Evolutionary conservation across 2,888 invertebrate species (phyloP).

Genomic region (Meandrusa payeni): DNA sequence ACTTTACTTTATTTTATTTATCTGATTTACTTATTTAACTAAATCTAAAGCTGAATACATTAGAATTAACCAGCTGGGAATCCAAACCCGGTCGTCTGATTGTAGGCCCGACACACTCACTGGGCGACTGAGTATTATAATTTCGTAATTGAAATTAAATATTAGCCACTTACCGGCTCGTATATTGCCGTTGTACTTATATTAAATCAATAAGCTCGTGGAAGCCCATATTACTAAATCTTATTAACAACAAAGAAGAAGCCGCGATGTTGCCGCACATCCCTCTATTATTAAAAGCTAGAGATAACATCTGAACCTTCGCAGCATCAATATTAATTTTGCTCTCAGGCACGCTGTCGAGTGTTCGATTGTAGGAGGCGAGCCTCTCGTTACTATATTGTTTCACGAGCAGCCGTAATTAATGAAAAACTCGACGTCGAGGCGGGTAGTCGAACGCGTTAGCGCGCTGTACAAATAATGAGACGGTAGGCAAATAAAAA

Average conservation of each 20-base stretch:
- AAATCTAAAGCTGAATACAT: too few relatives aligned
- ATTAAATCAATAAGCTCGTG: slow-evolving; percentile 14
- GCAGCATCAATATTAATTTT: slow-evolving; percentile 59
- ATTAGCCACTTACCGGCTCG: too few relatives aligned
- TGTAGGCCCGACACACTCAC: too few relatives aligned
- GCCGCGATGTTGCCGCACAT: slow-evolving; percentile 28
- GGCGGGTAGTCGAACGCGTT: slow-evolving; percentile 27
- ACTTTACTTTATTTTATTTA: too few relatives aligned
- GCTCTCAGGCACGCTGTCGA: slow-evolving; percentile 41
- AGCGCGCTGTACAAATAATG: background rate
- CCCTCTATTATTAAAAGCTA: slow-evolving; percentile 45
- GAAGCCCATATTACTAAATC: slow-evolving; percentile 30
- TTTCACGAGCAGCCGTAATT: slow-evolving; percentile 47
- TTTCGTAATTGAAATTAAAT: too few relatives aligned
- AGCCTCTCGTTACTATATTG: slow-evolving; percentile 42
- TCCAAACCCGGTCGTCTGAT: too few relatives aligned
- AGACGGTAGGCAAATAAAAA: too few relatives aligned
- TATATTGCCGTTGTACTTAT: slow-evolving; percentile 2
- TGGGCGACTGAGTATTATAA: too few relatives aligned
- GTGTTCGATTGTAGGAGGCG: slow-evolving; percentile 38
- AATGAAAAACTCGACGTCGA: slow-evolving; percentile 40
- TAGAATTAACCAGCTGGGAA: too few relatives aligned
- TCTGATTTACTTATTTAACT: too few relatives aligned
- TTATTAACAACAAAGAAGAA: slow-evolving; percentile 32
- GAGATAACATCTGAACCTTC: slow-evolving; percentile 43